Base-by-base conservation (phyloP, 2,888 invertebrate species). In the Carpatolechia fugitivella region DNA sequence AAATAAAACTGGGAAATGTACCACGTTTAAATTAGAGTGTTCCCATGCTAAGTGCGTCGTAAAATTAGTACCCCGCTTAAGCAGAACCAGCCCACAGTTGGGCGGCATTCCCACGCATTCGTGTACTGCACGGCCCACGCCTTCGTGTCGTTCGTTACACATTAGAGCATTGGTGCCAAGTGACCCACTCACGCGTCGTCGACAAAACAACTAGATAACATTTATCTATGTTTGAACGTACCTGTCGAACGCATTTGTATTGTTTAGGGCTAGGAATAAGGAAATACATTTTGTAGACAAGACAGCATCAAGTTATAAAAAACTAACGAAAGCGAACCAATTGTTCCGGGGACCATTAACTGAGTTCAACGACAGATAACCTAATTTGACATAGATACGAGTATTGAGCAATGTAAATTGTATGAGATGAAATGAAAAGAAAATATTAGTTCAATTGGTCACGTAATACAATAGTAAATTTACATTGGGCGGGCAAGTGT, bases 21-120 rank as follows among this genome's bases (percentile, higher is more conserved):
- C 24, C 24, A 24, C 6, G 3, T 24, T 4, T 24, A 24, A 24
- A 3, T 4, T 24, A 24, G 6, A 3, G 3, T 3, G 6, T 24
- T 33, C 33, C 10, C 33, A 33, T 33, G 33, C 33, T 33, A 24
- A 44, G 13, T 44, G 44, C 38, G 38, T 36, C 38, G n/a, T 51
- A 51, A 51, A 51, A 51, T 51, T 51, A 59, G 60, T 60, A 62
- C 58, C 56, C 61, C 65, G 64, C 65, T 61, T 58, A 66, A 65
- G 61, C 65, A 68, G 58, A 64, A 57, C 64, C 69, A 71, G 64
- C 65, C 65, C 69, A 70, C 76, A 79, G 80, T 83, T 84, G 77
- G 80, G 70, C 66, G 68, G 70, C 73, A 75, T 84, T 84, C 85
- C 82, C 85, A 86, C 84, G 79, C 82, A 76, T 66, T 40, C 40